Evolutionary conservation across 2,888 invertebrate genomes (phyloP).

Genomic region (Syrphus vitripennis): DNA sequence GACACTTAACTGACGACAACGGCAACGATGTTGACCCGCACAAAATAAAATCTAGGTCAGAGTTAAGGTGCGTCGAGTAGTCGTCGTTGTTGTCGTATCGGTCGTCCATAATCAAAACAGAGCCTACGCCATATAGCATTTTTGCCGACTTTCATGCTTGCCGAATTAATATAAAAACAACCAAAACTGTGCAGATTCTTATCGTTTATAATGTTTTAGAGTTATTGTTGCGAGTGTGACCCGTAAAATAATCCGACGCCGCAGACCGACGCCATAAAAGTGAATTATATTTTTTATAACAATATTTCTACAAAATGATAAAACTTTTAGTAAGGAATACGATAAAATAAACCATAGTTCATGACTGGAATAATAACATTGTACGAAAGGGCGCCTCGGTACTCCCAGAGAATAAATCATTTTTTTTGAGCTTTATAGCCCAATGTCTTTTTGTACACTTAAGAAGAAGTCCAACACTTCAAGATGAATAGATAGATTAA

Average conservation of each 20-base stretch:
- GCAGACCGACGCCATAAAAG: slow-evolving; percentile 47
- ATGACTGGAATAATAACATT: not conserved
- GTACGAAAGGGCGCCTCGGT: too few species aligned
- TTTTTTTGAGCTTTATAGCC: too few species aligned
- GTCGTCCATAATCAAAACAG: not conserved
- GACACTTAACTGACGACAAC: not conserved
- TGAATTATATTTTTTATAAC: slow-evolving; percentile 29
- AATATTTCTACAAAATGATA: slow-evolving; percentile 50
- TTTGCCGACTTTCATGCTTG: slow-evolving; percentile 44
- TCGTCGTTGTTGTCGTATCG: not conserved
- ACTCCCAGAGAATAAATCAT: too few species aligned
- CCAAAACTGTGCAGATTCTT: slow-evolving; percentile 49
- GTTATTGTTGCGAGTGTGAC: slow-evolving; percentile 32
- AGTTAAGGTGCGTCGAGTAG: slow-evolving; percentile 41
- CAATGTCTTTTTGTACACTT: too few species aligned
- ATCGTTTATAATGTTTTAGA: slow-evolving; percentile 45
- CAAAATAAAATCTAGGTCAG: slow-evolving; percentile 35
- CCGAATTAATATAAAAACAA: slow-evolving; percentile 26
- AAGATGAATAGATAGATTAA: too few species aligned
- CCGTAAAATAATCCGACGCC: slow-evolving; percentile 4
- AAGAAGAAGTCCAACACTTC: too few species aligned
- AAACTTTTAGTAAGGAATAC: not conserved
- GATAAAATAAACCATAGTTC: not conserved
- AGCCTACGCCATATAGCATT: not conserved
- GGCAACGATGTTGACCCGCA: slow-evolving; percentile 29